Percentiles rank a stretch among this genome's conserved stretches.
Evolutionary conservation across 2,888 invertebrate species (phyloP).

Genomic region (Didymodactylos carnosus): DNA sequence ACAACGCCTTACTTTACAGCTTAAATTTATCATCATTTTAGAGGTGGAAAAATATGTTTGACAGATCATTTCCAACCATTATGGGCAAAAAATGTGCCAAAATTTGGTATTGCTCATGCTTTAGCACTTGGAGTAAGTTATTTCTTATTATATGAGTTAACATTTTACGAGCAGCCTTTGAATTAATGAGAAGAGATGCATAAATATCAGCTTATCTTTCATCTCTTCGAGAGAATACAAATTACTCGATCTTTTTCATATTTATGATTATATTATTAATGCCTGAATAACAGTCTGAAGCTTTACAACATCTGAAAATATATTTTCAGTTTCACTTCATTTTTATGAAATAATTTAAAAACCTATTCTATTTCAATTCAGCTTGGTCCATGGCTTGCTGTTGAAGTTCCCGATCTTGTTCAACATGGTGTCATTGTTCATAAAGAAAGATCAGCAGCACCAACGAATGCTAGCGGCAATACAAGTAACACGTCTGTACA

Average conservation of each 20-base stretch:
- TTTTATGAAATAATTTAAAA: too few species aligned
- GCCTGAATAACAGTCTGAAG: too few species aligned
- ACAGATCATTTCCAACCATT: constrained; percentile 97
- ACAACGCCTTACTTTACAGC: neutral
- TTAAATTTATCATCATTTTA: constrained; percentile 34
- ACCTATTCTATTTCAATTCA: constrained; percentile 53
- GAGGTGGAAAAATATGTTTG: constrained; percentile 85
- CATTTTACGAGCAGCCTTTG: too few species aligned
- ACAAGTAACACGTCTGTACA: too few species aligned
- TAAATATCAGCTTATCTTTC: too few species aligned
- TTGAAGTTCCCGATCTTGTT: constrained; percentile 57
- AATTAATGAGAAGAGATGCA: too few species aligned
- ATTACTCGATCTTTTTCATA: too few species aligned
- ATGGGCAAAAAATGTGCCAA: constrained; percentile 91
- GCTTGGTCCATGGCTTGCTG: constrained; percentile 67
- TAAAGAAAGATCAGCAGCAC: neutral
- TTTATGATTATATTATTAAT: too few species aligned
- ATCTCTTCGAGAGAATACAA: too few species aligned
- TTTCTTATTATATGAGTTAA: neutral
- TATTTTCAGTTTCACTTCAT: too few species aligned
- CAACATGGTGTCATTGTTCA: neutral
- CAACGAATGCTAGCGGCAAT: too few species aligned
- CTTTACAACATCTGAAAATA: too few species aligned
- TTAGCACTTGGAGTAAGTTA: constrained; percentile 79
- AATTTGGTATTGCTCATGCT: constrained; percentile 93